Percentiles rank a stretch among this genome's conserved stretches.
These are phyloP conservation scores for Semotilus atromaculatus DNA, from an alignment of 2,797 vertebrate genomes.

Conservation along the genomic window DNA sequence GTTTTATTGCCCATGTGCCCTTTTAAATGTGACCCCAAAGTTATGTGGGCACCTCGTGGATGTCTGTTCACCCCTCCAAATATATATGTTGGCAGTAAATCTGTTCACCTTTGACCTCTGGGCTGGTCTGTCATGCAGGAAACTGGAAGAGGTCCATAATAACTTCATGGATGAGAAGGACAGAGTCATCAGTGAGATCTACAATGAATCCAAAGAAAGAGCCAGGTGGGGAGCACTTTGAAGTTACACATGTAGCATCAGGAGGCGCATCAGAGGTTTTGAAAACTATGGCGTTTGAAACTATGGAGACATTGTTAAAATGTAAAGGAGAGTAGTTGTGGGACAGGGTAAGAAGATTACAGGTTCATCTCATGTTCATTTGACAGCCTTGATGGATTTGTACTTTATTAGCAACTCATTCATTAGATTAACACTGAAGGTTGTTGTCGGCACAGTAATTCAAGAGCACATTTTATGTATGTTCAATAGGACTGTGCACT, in stretches of 20 bases:
- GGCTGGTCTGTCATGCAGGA: constrained; percentile 70
- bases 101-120: constrained; percentile 22
- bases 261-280: constrained; percentile 24
- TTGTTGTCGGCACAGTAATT: not conserved
- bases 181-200: constrained; percentile 81
- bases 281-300: constrained; percentile 26
- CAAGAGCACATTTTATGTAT: not conserved
- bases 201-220: constrained; percentile 84
- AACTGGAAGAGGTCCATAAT: constrained; percentile 82
- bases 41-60: constrained; percentile 11
- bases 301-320: not conserved
- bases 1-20: constrained; percentile 32
- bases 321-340: not conserved
- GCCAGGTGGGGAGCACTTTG: constrained; percentile 78
- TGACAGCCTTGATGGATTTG: not conserved
- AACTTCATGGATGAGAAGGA: constrained; percentile 89
- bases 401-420: not conserved
- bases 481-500: not conserved
- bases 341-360: not conserved
- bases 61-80: constrained; percentile 28
- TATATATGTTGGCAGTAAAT: constrained; percentile 45
- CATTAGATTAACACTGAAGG: not conserved
- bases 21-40: constrained; percentile 39
- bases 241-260: constrained; percentile 9
- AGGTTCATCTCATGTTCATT: constrained; percentile 1